Base-by-base conservation (phyloP, 2,888 invertebrate genomes). In the Ochropleura leucogaster region DNA sequence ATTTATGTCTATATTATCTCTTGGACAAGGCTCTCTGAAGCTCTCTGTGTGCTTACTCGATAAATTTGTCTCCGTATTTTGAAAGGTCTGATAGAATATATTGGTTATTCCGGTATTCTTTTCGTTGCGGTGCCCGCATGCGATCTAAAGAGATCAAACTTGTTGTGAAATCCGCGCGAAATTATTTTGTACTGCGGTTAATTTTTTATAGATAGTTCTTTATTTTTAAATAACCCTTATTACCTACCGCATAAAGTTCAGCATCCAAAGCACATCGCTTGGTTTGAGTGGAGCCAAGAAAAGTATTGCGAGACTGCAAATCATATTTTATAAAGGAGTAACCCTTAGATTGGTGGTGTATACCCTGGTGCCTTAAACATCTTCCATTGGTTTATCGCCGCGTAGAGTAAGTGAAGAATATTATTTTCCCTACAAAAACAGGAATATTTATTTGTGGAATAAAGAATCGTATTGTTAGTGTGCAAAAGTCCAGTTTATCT, bases 341-440 rank as follows among this genome's bases (percentile, higher is more conserved):
- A 74, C 44, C 70, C 60, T 65, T 74, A 80, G 70, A 75, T 82
- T 79, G 82, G 82, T 80, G 80, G 82, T 76, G 73, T 81, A 82
- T 79, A 91, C 84, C 90, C 92, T 89, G 91, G 94, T 94, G 94
- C 94, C 94, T 94, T 94, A 94, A 79, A 87, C 92, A 93, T 92
- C 91, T 92, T 93, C 90, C 92, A 92, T 89, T 90, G 85, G 68
- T 89, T 87, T 77, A 47, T 80, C 85, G 83, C 78, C 68, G 83
- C 64, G 42, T 85, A 83, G 85, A 68, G 30, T 89, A 87, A 87
- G 87, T 68, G 65, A 47, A 87, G 51, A 64, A 60, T 84, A 79
- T 89, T 89, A 82, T 86, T 44, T 90, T 87, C 87, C 87, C 75
- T 79, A 85, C 79, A 76, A 55, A 72, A 57, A 46, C 74, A 44